A percentile compares a stretch with the other conserved stretches of the same genome.
These are phyloP conservation scores for Leptinotarsa defecta DNA, from an alignment of 1,140 invertebrate species.

Conservation along the genomic window DNA sequence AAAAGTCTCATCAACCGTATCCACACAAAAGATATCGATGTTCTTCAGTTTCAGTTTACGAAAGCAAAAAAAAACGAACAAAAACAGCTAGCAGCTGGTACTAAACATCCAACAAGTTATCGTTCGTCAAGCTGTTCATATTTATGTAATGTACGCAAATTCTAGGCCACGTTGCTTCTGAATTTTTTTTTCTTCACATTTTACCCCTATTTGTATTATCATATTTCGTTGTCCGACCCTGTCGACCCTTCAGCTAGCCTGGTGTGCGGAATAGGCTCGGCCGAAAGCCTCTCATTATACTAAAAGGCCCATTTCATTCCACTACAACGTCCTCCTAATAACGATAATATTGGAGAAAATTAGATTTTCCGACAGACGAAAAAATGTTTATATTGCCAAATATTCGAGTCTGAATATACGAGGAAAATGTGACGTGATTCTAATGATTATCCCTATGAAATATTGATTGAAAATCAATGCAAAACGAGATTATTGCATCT, in stretches of 20 bases:
- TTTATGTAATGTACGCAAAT: too few species aligned
- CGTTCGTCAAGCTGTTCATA: too few species aligned
- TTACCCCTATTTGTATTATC: slow-evolving; percentile 5
- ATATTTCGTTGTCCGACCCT: background rate
- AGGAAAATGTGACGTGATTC: background rate
- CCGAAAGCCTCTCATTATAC: slow-evolving; percentile 41
- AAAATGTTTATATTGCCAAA: slow-evolving; percentile 5
- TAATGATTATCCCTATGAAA: background rate
- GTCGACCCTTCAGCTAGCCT: background rate
- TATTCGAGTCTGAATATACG: slow-evolving; percentile 3
- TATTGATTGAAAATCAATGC: background rate
- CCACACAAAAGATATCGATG: too few species aligned
- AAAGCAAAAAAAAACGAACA: too few species aligned
- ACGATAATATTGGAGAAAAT: slow-evolving; percentile 39
- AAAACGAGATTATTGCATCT: too few species aligned
- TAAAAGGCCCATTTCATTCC: slow-evolving; percentile 40
- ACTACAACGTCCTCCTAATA: slow-evolving; percentile 38
- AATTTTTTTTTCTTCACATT: background rate
- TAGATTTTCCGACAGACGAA: slow-evolving; percentile 30
- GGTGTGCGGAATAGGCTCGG: slow-evolving; percentile 25
- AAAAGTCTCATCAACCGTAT: too few species aligned
- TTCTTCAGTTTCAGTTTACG: too few species aligned
- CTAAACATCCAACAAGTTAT: too few species aligned
- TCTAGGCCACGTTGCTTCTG: too few species aligned
- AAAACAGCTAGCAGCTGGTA: too few species aligned